A percentile compares a stretch with the other conserved stretches of the same genome.
These are phyloP conservation scores for Eclectus roratus DNA, from an alignment of 2,113 vertebrate species.

Conservation along the genomic window DNA sequence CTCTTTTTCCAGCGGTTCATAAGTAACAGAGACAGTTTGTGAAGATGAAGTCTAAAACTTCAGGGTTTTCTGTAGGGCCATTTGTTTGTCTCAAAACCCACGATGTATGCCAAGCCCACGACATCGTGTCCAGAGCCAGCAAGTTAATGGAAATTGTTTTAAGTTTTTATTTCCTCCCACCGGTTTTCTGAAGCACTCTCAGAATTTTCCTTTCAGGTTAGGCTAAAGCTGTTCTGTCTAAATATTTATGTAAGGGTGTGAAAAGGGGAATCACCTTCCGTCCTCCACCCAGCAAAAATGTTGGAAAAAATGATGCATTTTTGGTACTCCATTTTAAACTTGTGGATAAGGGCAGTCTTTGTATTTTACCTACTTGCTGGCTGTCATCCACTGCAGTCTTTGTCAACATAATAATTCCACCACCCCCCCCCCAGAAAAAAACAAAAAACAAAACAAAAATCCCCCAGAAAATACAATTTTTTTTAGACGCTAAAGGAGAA, in stretches of 20 bases:
- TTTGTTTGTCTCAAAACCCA: conserved; percentile 35
- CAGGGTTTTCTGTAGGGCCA: conserved; percentile 18
- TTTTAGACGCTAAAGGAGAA: not conserved
- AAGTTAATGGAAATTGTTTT: conserved; percentile 63
- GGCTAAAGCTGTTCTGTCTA: conserved; percentile 21
- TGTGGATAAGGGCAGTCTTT: conserved; percentile 55
- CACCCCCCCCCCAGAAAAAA: too few species aligned
- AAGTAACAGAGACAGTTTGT: conserved; percentile 59
- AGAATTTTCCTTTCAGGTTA: conserved; percentile 56
- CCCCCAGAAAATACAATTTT: not conserved
- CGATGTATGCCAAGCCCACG: not conserved
- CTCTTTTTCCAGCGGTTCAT: conserved; percentile 8
- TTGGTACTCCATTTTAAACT: conserved; percentile 46
- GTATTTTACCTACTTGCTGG: conserved; percentile 28
- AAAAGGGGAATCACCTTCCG: conserved; percentile 54
- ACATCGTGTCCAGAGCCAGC: conserved; percentile 5
- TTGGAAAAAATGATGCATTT: conserved; percentile 60
- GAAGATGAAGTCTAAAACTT: conserved; percentile 30
- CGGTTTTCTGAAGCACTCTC: conserved; percentile 46
- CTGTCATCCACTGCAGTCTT: not conserved
- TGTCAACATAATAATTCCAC: not conserved
- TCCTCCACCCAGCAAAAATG: conserved; percentile 40
- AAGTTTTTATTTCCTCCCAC: conserved; percentile 54
- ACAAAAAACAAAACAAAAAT: not conserved
- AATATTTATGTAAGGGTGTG: conserved; percentile 61